Evolutionary conservation across 2,888 invertebrate species (phyloP).

Genomic region (Vesta saturnalis): DNA sequence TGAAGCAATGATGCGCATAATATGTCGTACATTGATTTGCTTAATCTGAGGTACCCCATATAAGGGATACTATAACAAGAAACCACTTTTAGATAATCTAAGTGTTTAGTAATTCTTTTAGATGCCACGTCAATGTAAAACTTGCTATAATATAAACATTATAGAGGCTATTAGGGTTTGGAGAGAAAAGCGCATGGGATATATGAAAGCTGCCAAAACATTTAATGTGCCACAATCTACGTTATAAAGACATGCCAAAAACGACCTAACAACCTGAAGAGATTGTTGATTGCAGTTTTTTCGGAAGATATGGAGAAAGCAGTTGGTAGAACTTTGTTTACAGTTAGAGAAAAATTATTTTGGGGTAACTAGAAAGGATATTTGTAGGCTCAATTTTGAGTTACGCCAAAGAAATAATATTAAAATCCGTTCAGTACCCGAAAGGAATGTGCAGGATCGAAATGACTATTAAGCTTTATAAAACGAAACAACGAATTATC

Average conservation of each 20-base stretch:
- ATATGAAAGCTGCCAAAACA: too few relatives aligned
- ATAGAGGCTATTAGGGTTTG: too few relatives aligned
- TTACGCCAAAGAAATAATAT: slow-evolving; percentile 2
- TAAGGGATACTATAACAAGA: background rate
- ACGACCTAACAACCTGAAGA: background rate
- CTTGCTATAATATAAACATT: background rate
- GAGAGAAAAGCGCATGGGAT: too few relatives aligned
- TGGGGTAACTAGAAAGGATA: slow-evolving; percentile 42
- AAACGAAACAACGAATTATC: background rate
- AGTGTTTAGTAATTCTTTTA: too few relatives aligned
- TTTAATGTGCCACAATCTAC: slow-evolving; percentile 29
- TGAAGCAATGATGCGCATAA: background rate
- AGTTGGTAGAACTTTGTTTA: slow-evolving; percentile 20
- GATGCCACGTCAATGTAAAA: background rate
- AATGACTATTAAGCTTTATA: background rate
- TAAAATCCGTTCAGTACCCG: background rate
- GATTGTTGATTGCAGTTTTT: slow-evolving; percentile 28
- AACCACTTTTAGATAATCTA: background rate
- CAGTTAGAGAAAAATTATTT: slow-evolving; percentile 36
- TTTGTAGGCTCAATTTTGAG: background rate
- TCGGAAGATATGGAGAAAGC: slow-evolving; percentile 40
- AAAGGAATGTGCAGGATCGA: background rate
- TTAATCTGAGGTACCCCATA: too few relatives aligned
- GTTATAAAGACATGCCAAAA: slow-evolving; percentile 24
- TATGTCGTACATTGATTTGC: background rate